Evolutionary conservation across 2,888 invertebrate genomes (phyloP).

Genomic region (Chrysolina oricalcia): DNA sequence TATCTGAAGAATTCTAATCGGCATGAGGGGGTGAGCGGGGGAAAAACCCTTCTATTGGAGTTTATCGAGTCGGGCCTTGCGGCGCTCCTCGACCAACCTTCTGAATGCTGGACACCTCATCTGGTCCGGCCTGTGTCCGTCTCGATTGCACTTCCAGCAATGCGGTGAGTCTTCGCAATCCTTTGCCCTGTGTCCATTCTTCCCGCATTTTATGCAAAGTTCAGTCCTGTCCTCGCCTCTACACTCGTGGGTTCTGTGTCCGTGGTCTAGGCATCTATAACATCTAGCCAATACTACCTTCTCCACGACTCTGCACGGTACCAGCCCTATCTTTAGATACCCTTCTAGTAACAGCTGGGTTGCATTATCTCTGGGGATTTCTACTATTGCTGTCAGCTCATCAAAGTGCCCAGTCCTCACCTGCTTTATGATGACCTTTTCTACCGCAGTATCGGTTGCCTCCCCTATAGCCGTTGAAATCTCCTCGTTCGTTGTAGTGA

Average conservation of each 20-base stretch:
- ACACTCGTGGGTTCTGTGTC: neutral
- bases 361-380: neutral
- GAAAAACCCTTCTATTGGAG: neutral
- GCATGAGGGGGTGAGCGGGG: neutral
- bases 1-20: neutral
- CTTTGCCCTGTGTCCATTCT: conserved; percentile 22
- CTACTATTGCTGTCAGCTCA: neutral
- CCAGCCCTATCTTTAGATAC: neutral
- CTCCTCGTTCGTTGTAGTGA: neutral
- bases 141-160: neutral
- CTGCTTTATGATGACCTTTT: neutral
- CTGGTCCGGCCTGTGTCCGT: too few relatives aligned
- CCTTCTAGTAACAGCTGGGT: neutral
- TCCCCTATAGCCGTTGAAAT: neutral
- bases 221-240: conserved; percentile 2
- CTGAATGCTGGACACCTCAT: conserved; percentile 21
- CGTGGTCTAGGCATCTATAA: neutral
- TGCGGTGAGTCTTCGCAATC: conserved; percentile 10
- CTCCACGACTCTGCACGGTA: neutral
- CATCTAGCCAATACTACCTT: neutral
- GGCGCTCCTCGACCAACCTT: neutral
- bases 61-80: neutral
- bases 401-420: neutral
- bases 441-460: neutral
- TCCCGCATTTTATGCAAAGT: conserved; percentile 20